A percentile compares a stretch with the other conserved stretches of the same genome.
These are phyloP conservation scores for Natator depressus DNA, from an alignment of 2,113 vertebrate genomes.

Conservation along the genomic window DNA sequence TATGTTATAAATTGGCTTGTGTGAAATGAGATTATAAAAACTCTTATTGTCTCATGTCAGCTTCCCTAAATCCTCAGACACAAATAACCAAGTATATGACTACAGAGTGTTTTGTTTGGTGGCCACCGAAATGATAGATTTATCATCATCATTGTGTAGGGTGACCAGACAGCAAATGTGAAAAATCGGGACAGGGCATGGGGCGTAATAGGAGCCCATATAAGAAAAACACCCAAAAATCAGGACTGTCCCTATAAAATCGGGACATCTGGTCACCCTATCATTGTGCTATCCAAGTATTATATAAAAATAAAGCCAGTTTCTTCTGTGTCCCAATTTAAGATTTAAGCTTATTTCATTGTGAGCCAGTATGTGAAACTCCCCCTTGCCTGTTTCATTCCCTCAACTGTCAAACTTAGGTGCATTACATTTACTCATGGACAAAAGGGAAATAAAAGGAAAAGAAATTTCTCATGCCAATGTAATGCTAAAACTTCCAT, in stretches of 20 bases:
- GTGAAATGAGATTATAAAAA: background rate
- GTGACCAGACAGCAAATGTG: no score
- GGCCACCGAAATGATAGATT: background rate
- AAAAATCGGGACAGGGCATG: no score
- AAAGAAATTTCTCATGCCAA: background rate
- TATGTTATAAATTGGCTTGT: accelerated
- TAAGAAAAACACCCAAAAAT: no score
- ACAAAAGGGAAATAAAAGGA: accelerated
- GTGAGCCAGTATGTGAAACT: accelerated
- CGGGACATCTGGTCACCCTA: no score
- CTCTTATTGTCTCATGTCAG: background rate
- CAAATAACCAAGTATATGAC: background rate
- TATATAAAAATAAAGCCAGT: accelerated
- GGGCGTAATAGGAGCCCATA: no score
- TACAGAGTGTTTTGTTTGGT: background rate
- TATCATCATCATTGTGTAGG: accelerated
- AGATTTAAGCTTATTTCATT: background rate
- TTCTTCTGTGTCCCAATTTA: accelerated
- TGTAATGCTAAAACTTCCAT: accelerated
- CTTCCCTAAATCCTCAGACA: background rate
- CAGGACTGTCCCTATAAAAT: no score
- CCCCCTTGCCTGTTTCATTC: background rate
- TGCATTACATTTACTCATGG: background rate
- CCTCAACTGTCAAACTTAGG: background rate
- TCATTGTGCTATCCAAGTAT: accelerated